Base-by-base conservation (phyloP, 2,888 invertebrate species). In the Acleris sparsana region DNA sequence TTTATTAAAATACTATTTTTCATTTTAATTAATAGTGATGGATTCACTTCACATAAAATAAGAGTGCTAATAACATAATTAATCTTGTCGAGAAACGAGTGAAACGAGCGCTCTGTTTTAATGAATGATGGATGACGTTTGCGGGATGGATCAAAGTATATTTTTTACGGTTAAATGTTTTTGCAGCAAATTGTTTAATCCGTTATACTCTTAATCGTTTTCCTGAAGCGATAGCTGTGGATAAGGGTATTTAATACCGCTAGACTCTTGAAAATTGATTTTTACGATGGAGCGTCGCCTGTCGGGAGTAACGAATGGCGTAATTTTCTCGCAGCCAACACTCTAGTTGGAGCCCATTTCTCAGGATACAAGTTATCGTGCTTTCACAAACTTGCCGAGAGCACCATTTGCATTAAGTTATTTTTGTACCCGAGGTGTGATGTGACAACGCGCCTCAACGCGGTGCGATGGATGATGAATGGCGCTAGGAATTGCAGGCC, bases 291-390 rank as follows among this genome's bases (percentile, higher is more conserved):
- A 67, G 69, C 60, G 73, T 71, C 73, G 73, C 73, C 73, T 73
- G 74, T 74, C 75, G 72, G 72, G 67, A 72, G 78, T 80, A 79
- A 82, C 71, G 71, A 78, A 84, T 80, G 75, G 74, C 60, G 73
- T 72, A 73, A 74, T 74, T 74, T 75, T 73, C 73, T 73, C 71
- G 71, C 69, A 70, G 71, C 69, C 71, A 72, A 68, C 65, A 70
- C 57, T 58, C 52, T 49, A 63, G 57, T 56, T 53, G 62, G 69
- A 69, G 70, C 77, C 80, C 82, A 82, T 84, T 84, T 80, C 78
- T 84, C 83, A 84, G 80, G 80, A 80, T 83, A 72, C 77, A 77
- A 82, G 73, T 82, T 85, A 84, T 83, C 82, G 73, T 78, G 76
- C 76, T 77, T 77, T 79, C 74, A 78, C 80, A 76, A 80, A 79